Evolutionary conservation across 2,113 vertebrate species (phyloP).

Genomic region (Notechis scutatus): DNA sequence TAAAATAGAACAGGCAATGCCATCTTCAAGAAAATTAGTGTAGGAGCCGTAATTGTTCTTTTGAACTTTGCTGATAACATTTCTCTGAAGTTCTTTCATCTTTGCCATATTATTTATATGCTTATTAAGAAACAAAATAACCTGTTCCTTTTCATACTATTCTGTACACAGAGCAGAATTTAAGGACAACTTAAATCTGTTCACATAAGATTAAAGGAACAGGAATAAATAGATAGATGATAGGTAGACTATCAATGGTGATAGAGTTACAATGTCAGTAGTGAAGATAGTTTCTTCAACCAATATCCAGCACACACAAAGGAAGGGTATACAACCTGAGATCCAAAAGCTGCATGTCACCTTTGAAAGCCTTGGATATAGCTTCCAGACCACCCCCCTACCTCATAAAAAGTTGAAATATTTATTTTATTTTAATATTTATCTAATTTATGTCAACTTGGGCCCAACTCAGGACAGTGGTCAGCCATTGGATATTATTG

Average conservation of each 20-base stretch:
- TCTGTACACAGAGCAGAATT: constrained; percentile 4
- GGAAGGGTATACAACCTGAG: neutral
- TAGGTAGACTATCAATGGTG: neutral
- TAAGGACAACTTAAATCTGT: constrained; percentile 10
- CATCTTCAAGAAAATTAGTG: neutral
- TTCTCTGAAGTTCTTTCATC: neutral
- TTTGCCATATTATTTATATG: neutral
- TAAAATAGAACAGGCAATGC: neutral
- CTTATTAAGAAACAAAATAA: constrained; percentile 2
- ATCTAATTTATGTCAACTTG: neutral
- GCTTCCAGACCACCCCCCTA: neutral
- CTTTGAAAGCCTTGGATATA: neutral
- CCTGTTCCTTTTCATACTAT: neutral
- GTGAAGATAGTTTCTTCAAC: neutral
- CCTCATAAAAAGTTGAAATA: neutral
- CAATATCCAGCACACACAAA: neutral
- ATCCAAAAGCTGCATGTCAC: neutral
- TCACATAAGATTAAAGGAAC: neutral
- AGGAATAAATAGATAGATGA: neutral
- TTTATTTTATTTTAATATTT: neutral
- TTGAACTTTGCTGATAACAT: neutral
- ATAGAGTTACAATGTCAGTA: neutral
- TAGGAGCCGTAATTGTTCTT: neutral
- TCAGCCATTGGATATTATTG: neutral
- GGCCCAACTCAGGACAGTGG: neutral